Evolutionary conservation across 35 echinoderm and acorn worm species (phyloP).

Genomic region (Apostichopus parvimensis): DNA sequence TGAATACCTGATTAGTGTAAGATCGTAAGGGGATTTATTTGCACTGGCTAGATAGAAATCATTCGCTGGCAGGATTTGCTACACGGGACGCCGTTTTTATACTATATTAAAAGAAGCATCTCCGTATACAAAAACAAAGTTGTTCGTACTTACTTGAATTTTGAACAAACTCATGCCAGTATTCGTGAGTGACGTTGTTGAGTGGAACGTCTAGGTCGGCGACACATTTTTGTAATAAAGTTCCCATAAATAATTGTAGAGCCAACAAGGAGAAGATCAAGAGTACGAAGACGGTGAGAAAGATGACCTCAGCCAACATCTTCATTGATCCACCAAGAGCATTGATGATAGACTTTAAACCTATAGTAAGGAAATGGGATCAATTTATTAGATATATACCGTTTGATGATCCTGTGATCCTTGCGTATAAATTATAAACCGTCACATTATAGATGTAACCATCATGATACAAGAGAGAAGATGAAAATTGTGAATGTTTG

Average conservation of each 20-base stretch:
- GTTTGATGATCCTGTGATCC: too few species aligned
- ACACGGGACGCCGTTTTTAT: too few species aligned
- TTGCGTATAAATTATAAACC: too few species aligned
- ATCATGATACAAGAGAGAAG: too few species aligned
- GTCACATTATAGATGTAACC: too few species aligned
- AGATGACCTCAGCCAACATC: slow-evolving; percentile 85
- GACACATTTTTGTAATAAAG: slow-evolving; percentile 79
- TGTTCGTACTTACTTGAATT: slow-evolving; percentile 70
- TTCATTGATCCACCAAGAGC: slow-evolving; percentile 86
- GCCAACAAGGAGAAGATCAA: slow-evolving; percentile 87
- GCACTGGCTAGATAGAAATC: too few species aligned
- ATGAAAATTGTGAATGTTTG: too few species aligned
- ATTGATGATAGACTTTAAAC: slow-evolving; percentile 92
- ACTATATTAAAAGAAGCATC: neutral
- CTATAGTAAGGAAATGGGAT: slow-evolving; percentile 7
- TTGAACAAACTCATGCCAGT: slow-evolving; percentile 62
- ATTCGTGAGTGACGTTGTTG: slow-evolving; percentile 63
- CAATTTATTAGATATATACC: too few species aligned
- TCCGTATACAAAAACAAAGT: too few species aligned
- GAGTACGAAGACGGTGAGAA: slow-evolving; percentile 88
- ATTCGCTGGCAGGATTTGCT: too few species aligned
- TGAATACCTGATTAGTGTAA: too few species aligned
- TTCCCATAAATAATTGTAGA: slow-evolving; percentile 89
- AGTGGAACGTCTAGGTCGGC: slow-evolving; percentile 41
- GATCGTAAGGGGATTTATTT: too few species aligned